Percentiles rank a stretch among this genome's conserved stretches.
phyloP scores from a whole-genome alignment of 2,888 invertebrate genomes.

The Pegoplata infirma region DNA sequence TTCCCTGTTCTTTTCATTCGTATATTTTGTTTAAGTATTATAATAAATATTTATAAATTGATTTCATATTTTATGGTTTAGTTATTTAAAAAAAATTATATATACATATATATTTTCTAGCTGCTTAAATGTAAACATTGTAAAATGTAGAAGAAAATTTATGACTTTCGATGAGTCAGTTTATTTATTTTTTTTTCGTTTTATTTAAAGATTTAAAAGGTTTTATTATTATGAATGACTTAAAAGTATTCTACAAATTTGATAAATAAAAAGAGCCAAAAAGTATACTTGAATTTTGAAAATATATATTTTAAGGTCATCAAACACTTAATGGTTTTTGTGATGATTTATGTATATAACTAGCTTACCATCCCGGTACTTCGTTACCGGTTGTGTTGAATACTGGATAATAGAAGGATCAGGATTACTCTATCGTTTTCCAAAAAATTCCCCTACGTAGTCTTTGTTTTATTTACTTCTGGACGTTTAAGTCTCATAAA shows the following conservation, averaged over 20 bases:
- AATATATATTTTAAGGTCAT: background rate
- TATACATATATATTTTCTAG: constrained; percentile 28
- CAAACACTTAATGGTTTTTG: no score
- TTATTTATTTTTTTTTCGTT: constrained; percentile 3
- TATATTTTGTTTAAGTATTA: constrained; percentile 22
- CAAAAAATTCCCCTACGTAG: no score
- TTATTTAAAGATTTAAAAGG: constrained; percentile 34
- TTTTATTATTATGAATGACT: constrained; percentile 42
- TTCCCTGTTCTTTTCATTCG: constrained; percentile 5
- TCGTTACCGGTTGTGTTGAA: no score
- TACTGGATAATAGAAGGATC: no score
- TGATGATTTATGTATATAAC: no score
- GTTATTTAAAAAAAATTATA: constrained; percentile 36
- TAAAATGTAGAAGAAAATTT: constrained; percentile 33
- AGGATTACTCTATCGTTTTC: no score
- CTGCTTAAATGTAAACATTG: constrained; percentile 7
- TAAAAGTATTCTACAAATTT: background rate
- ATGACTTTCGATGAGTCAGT: constrained; percentile 52
- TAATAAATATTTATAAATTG: constrained; percentile 65
- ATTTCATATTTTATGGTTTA: constrained; percentile 60
- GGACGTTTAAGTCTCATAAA: no score
- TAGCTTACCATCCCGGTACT: no score
- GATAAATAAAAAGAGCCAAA: constrained; percentile 2
- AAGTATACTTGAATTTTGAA: background rate
- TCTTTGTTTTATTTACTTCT: no score